These are phyloP conservation scores for Tachysurus vachellii DNA, from an alignment of 2,113 vertebrate genomes.

Conservation along the genomic window DNA sequence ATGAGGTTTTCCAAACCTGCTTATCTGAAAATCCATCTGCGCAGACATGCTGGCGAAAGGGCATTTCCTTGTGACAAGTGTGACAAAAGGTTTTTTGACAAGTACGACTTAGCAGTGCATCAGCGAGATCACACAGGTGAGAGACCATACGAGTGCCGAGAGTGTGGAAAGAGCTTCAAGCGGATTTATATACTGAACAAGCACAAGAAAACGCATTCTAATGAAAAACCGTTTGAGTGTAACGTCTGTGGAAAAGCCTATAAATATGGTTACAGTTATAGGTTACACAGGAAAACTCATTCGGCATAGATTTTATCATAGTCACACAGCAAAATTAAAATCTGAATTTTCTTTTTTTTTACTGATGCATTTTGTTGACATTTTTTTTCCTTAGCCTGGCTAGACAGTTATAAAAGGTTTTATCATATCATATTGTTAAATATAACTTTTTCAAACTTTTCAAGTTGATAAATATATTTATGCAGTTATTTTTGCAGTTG, in stretches of 20 bases:
- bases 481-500: not conserved
- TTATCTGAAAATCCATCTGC: conserved; percentile 50
- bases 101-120: conserved; percentile 45
- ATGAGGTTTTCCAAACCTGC: conserved; percentile 53
- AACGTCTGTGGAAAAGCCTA: conserved; percentile 49
- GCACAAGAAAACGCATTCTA: conserved; percentile 48
- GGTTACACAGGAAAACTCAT: conserved; percentile 48
- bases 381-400: not conserved
- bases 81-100: conserved; percentile 52
- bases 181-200: conserved; percentile 47
- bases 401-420: not conserved
- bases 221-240: conserved; percentile 52
- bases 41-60: conserved; percentile 50
- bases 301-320: not conserved
- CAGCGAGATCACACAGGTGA: conserved; percentile 50
- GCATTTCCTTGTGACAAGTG: conserved; percentile 54
- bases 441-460: not conserved
- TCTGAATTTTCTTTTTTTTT: no score
- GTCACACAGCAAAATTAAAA: not conserved
- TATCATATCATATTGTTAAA: no score
- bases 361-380: not conserved
- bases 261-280: conserved; percentile 54
- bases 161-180: conserved; percentile 52
- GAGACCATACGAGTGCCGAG: conserved; percentile 41
- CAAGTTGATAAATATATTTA: not conserved